A percentile compares a stretch with the other conserved stretches of the same genome.
Conservation (phyloP, 2,113 vertebrate species). For the Circaetus cinerascens region DNA sequence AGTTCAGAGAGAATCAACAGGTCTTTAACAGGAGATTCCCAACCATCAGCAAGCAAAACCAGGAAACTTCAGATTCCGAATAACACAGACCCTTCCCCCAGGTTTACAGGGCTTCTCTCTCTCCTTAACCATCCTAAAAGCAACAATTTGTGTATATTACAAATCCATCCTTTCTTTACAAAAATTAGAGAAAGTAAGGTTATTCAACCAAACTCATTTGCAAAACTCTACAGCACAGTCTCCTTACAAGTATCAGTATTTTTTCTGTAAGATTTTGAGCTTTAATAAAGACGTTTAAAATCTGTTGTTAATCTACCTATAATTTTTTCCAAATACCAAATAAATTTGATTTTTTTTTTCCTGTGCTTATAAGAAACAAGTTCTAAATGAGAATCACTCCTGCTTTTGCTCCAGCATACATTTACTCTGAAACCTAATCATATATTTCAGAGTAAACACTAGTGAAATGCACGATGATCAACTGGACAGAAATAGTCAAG, state of each 20-base stretch:
- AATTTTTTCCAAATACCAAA: constrained; percentile 18
- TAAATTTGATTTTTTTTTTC: not conserved
- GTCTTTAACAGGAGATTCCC: not conserved
- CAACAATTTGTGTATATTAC: not conserved
- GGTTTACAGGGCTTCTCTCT: not conserved
- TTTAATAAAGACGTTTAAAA: not conserved
- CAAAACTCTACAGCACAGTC: not conserved
- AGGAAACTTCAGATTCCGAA: not conserved
- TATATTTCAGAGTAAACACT: not conserved
- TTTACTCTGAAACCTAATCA: not conserved
- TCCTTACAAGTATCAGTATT: not conserved
- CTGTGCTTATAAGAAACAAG: not conserved
- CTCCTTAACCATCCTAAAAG: not conserved
- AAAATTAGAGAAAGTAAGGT: not conserved
- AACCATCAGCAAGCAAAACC: not conserved
- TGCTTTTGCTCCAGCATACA: not conserved
- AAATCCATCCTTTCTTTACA: not conserved
- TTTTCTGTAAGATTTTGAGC: not conserved
- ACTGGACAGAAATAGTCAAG: not conserved
- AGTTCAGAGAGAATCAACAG: not conserved
- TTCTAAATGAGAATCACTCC: not conserved
- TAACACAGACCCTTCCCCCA: not conserved
- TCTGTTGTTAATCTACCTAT: not conserved
- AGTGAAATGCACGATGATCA: not conserved
- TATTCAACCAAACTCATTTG: not conserved